Base-by-base conservation (phyloP, 2,888 invertebrate genomes). In the Autographa pulchrina region DNA sequence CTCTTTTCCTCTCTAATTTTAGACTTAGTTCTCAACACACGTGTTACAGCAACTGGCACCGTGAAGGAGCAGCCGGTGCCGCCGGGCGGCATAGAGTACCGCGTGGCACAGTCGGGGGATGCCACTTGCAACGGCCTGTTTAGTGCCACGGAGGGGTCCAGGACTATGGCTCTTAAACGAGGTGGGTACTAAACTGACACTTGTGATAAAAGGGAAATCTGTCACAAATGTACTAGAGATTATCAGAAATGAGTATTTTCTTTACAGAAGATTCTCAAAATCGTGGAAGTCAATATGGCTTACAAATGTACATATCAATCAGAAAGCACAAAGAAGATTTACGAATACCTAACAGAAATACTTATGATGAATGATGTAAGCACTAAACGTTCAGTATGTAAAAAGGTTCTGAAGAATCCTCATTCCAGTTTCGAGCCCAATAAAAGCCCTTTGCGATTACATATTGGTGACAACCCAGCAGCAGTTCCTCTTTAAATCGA, bases 91-190 rank as follows among this genome's bases (percentile, higher is more conserved):
- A 97, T 97, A 75, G 98, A 98, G 92, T 98, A 98, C 94, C 96
- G 98, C 88, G 97, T 99, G 82, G 98, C 99, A 5, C 98, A 99
- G 94, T 98, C 98, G 65, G 99, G 98, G 11, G 99, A 99, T 92
- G 99, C 99, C 70, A 98, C 99, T 41, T 99, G 99, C 93, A 98
- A 98, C 91, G 99, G 99, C 25, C 96, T 99, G 70, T 98, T 98
- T 92, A 98, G 98, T 87, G 98, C 99, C 61, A 98, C 97, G 78
- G 99, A 98, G 88, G 98, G 98, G 0, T 98, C 98, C 31, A 96
- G 98, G 77, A 98, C 98, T 18, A 98, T 98, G 98, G 97, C 97
- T 61, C 95, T 98, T 56, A 97, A 97, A 88, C 97, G 97, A 97
- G 97, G 98, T 98, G 62, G 73, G 78, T 54, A 6, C 0, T 8